Base-by-base conservation (phyloP, 1,140 invertebrate genomes). In the Gyrodactylus bullatarudis region DNA sequence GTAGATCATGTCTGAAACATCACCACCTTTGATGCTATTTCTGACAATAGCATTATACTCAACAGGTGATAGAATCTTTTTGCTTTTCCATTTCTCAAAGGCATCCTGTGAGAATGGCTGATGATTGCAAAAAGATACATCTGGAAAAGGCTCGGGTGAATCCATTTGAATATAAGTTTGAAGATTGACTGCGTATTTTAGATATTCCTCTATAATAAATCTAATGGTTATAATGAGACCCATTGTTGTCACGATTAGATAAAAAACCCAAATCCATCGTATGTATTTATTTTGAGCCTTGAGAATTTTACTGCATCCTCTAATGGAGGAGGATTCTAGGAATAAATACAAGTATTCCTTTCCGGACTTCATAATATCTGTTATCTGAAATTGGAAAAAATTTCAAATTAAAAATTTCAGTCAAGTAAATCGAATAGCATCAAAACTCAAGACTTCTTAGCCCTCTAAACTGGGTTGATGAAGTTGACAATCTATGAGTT, bases 111-210 rank as follows among this genome's bases (percentile, higher is more conserved):
- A 73, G 26, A 73, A 73, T 8, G 72, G 72, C 25, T 73, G 72
- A 69, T 73, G 34, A 26, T 73, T 73, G 26, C 72, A 73, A 20
- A 73, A 23, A 1, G 34, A 26, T 20, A 73, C 19, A 1, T 22
- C 72, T 16, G 72, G 72, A 69, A 73, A 73, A 20, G 72, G 72
- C 2, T 22, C 26, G 16, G 72, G 22, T 20, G 23, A 23, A 54
- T 73, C 72, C 1, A 73, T 73, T 68, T 73, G 21, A 23, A 73
- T 68, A 21, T 69, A 69, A 73, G 72, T 73, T 69, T 73, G 72
- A 16, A 73, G 23, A 26, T 73, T 73, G 1, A 73, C 72, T 16
- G 34, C 21, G 26, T 73, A 73, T 26, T 73, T 22, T 1, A 22
- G 2, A 69, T 73, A 73, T 23, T 73, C 72, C 1, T 24, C 26